Base-by-base conservation (phyloP, 2,797 vertebrate species). In the Clarias fuscus region DNA sequence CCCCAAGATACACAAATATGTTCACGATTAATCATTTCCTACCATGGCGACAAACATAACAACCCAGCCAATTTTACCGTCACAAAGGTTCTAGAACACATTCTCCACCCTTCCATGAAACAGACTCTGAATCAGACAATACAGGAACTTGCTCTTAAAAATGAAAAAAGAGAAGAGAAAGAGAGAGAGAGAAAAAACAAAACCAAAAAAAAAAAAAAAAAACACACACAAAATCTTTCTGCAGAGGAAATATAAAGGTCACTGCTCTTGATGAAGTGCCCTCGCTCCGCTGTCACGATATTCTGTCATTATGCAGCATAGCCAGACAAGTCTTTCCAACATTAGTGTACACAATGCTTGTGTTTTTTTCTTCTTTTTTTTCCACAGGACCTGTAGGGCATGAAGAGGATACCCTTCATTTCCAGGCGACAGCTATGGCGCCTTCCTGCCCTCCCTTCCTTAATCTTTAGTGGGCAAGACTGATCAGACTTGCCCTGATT, bases 231-330 rank as follows among this genome's bases (percentile, higher is more conserved):
- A 53, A 70, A 84, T 86, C 48, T 77, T 59, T 83, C 73, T 70
- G 14, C 56, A 56, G 14, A 18, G 72, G 86, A 78, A 82, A 71
- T 33, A n/a, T 33, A 70, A 37, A 83, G 65, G 86, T 77, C 48
- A 78, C 18, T 40, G 43, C 61, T 67, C 61, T 20, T 56, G 59
- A 11, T 71, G 24, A 77, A 61, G 17, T 4, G 4, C 27, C 64
- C 11, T 37, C 13, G 27, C 43, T 81, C 22, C 22, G 22, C 67
- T 73, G 67, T 81, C 86, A 87, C 83, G 83, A 81, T 20, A 87
- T 82, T 82, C 22, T 17, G n/a, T 68, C 83, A 68, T 82, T 76
- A 72, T 2, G 17, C 59, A 27, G 2, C 7, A 30, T 0, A 18
- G 20, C 62, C 56, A 56, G 2, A 56, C 13, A 30, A 11, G 8